A percentile compares a stretch with the other conserved stretches of the same genome.
Evolutionary conservation across 92 coral and sea anemone genomes (phyloP).

Genomic region (Muricea muricata): DNA sequence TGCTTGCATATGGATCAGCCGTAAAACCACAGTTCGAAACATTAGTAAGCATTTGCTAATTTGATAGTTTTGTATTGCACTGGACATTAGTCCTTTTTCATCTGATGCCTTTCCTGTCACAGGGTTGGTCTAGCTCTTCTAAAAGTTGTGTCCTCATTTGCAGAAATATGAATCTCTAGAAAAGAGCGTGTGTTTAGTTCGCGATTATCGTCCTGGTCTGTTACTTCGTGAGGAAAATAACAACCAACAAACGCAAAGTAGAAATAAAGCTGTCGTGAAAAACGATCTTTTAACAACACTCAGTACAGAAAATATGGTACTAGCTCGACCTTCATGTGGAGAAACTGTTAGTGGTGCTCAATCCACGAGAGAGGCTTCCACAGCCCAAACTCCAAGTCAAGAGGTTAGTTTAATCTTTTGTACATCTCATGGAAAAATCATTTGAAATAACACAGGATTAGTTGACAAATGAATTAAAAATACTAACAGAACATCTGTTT

Average conservation of each 20-base stretch:
- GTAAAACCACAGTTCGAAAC: conserved; percentile 95
- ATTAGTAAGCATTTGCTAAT: too few species aligned
- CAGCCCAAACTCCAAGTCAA: conserved; percentile 24
- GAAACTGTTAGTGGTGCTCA: conserved; percentile 53
- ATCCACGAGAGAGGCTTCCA: conserved; percentile 18
- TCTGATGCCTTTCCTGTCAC: too few species aligned
- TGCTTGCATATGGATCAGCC: conserved; percentile 89
- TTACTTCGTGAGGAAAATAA: conserved; percentile 64
- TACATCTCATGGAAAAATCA: too few species aligned
- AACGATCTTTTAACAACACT: conserved; percentile 64
- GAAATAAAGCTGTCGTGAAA: conserved; percentile 67
- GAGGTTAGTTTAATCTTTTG: conserved; percentile 64
- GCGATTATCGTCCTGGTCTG: conserved; percentile 77
- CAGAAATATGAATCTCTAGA: conserved; percentile 82
- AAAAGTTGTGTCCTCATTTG: too few species aligned
- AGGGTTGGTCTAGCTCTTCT: too few species aligned
- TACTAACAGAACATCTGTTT: too few species aligned
- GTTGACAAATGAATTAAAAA: too few species aligned
- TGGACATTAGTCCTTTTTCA: too few species aligned
- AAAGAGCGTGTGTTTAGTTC: conserved; percentile 71
- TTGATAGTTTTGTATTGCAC: too few species aligned
- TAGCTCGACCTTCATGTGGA: conserved; percentile 79
- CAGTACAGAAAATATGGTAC: conserved; percentile 79
- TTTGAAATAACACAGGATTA: too few species aligned
- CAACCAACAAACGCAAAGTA: conserved; percentile 64